A percentile compares a stretch with the other conserved stretches of the same genome.
Conservation (phyloP, 2,113 vertebrate species). For the Tachycineta bicolor region DNA sequence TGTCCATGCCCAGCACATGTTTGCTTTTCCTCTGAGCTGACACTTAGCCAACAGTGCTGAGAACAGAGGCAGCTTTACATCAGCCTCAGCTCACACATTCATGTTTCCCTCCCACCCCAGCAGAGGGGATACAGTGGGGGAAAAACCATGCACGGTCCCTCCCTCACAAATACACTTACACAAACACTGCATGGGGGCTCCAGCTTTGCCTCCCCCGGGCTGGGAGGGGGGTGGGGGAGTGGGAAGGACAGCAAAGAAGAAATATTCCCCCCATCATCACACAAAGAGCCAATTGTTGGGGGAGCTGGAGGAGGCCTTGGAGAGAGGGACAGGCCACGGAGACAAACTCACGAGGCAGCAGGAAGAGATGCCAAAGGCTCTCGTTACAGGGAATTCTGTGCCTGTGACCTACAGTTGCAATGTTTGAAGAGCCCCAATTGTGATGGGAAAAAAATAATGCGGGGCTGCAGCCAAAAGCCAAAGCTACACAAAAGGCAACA, state of each 20-base stretch:
- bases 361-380: slow-evolving; percentile 34
- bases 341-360: slow-evolving; percentile 25
- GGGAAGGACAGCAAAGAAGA: not conserved
- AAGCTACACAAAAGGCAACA: not conserved
- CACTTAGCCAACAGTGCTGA: not conserved
- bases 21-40: slow-evolving; percentile 56
- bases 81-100: not conserved
- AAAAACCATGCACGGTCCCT: not conserved
- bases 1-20: not conserved
- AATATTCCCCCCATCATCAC: not conserved
- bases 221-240: not conserved
- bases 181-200: slow-evolving; percentile 41
- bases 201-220: not conserved
- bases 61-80: slow-evolving; percentile 68
- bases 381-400: slow-evolving; percentile 25
- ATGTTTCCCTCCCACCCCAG: slow-evolving; percentile 59
- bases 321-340: slow-evolving; percentile 24
- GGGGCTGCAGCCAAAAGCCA: slow-evolving; percentile 33
- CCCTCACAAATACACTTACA: slow-evolving; percentile 4
- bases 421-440: slow-evolving; percentile 52
- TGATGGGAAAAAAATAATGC: slow-evolving; percentile 47
- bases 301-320: slow-evolving; percentile 30
- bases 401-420: slow-evolving; percentile 44
- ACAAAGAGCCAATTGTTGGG: slow-evolving; percentile 75
- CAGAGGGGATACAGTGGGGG: slow-evolving; percentile 47